A percentile compares a stretch with the other conserved stretches of the same genome.
Evolutionary conservation across 2,888 invertebrate species (phyloP).

Genomic region (Tipula unca): DNA sequence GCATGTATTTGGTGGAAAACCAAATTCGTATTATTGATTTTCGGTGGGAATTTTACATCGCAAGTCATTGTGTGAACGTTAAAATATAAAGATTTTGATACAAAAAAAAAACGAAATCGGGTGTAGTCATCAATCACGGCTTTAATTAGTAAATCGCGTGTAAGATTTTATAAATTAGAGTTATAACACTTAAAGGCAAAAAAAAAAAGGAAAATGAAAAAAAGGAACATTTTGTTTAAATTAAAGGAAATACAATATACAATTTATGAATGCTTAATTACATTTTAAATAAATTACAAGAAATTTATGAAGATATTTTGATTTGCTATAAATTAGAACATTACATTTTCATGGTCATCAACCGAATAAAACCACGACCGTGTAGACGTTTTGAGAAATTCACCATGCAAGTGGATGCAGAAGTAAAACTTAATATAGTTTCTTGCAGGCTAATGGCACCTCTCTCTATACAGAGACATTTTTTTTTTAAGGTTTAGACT

Average conservation of each 20-base stretch:
- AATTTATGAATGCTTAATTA: neutral
- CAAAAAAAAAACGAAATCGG: neutral
- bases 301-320: neutral
- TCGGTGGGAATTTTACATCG: neutral
- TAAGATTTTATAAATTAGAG: neutral
- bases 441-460: too few species aligned
- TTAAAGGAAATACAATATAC: neutral
- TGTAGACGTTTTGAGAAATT: too few species aligned
- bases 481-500: too few species aligned
- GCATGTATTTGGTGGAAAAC: neutral
- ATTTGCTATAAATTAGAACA: neutral
- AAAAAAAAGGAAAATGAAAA: neutral
- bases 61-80: neutral
- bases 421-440: too few species aligned
- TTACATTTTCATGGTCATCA: too few species aligned
- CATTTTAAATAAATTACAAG: neutral
- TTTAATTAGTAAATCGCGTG: conserved; percentile 4
- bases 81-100: neutral
- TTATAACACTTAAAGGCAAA: neutral
- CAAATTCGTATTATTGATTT: neutral
- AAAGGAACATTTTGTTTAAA: neutral
- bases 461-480: too few species aligned
- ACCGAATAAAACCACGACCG: too few species aligned
- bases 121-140: neutral
- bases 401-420: too few species aligned